Percentiles rank a stretch among this genome's conserved stretches.
Evolutionary conservation across 2,113 vertebrate genomes (phyloP).

Genomic region (Engystomops pustulosus): DNA sequence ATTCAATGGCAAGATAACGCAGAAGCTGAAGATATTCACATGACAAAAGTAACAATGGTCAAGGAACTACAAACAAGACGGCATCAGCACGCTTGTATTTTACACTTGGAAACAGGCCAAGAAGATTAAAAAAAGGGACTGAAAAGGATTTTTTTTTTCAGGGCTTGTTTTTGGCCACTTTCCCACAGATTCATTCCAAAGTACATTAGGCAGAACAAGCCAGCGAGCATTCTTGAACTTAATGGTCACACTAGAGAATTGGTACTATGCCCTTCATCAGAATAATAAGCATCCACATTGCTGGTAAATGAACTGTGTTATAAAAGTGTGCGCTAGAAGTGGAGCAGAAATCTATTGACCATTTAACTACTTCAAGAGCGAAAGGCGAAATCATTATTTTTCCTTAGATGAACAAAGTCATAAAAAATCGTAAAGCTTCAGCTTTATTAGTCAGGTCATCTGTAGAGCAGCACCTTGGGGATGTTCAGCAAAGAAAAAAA

Average conservation of each 20-base stretch:
- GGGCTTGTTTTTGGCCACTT: slow-evolving; percentile 46
- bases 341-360: not conserved
- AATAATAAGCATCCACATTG: not conserved
- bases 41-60: slow-evolving; percentile 47
- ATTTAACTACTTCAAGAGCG: not conserved
- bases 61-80: slow-evolving; percentile 35
- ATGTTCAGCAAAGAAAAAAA: slow-evolving; percentile 6
- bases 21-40: slow-evolving; percentile 26
- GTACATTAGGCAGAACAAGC: slow-evolving; percentile 52
- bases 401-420: not conserved
- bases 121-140: slow-evolving; percentile 34
- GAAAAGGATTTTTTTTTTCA: slow-evolving; percentile 26
- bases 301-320: slow-evolving; percentile 12
- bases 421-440: slow-evolving; percentile 7
- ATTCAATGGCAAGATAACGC: slow-evolving; percentile 39
- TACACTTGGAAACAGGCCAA: slow-evolving; percentile 46
- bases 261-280: slow-evolving; percentile 18
- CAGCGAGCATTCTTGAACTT: slow-evolving; percentile 41
- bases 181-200: slow-evolving; percentile 44
- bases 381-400: slow-evolving; percentile 4
- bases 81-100: slow-evolving; percentile 21
- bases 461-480: not conserved
- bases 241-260: slow-evolving; percentile 49
- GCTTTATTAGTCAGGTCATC: slow-evolving; percentile 12
- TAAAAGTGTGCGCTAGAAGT: not conserved